These are phyloP conservation scores for Scaptomyza graminum DNA, from an alignment of 1,140 invertebrate species.

Conservation along the genomic window DNA sequence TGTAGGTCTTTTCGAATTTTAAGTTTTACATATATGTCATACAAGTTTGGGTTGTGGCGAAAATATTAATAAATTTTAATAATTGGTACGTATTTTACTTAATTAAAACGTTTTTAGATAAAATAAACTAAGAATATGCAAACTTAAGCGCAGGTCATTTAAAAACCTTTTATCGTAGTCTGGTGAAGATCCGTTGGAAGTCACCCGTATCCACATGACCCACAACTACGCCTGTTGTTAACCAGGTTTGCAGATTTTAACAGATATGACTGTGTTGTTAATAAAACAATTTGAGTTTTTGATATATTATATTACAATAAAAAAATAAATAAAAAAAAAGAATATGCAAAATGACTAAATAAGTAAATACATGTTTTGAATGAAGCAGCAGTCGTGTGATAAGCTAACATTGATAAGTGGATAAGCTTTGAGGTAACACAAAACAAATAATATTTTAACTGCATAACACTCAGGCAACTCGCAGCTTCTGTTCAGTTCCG, in stretches of 20 bases:
- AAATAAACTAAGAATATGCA: too few species aligned
- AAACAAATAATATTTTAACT: not conserved
- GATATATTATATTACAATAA: too few species aligned
- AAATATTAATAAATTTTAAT: not conserved
- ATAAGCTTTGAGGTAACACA: slow-evolving; percentile 10
- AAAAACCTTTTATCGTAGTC: too few species aligned
- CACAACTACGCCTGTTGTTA: too few species aligned
- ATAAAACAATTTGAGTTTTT: too few species aligned
- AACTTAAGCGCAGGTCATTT: too few species aligned
- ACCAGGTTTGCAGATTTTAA: too few species aligned
- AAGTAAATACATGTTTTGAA: slow-evolving; percentile 2
- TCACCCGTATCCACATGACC: too few species aligned
- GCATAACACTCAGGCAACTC: not conserved
- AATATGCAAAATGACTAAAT: too few species aligned
- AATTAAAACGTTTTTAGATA: not conserved
- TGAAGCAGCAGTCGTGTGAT: slow-evolving; percentile 10
- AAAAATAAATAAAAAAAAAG: too few species aligned
- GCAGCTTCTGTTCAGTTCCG: slow-evolving; percentile 35
- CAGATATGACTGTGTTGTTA: too few species aligned
- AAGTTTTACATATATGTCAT: not conserved
- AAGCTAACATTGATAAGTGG: slow-evolving; percentile 28
- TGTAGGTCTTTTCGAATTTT: not conserved
- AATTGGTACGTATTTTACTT: not conserved
- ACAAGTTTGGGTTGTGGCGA: not conserved
- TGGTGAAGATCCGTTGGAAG: too few species aligned